A percentile compares a stretch with the other conserved stretches of the same genome.
Conservation (phyloP, 2,797 vertebrate genomes). For the Streptopelia turtur region DNA sequence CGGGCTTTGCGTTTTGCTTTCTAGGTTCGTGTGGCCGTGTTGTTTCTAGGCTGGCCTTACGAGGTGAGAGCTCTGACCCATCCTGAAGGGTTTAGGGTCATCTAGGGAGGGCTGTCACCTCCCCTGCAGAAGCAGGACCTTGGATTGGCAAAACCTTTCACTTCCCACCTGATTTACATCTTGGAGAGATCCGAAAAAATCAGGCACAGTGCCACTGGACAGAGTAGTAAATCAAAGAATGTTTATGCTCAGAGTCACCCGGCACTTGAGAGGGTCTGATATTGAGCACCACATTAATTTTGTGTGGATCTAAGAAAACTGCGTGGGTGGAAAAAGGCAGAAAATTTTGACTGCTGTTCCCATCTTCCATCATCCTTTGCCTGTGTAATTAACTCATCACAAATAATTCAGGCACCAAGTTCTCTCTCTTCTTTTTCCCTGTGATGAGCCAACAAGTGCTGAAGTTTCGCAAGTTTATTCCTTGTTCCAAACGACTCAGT, state of each 20-base stretch:
- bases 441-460: not conserved
- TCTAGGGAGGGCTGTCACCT: not conserved
- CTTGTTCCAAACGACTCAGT: not conserved
- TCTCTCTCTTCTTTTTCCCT: not conserved
- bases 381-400: not conserved
- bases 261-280: not conserved
- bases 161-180: not conserved
- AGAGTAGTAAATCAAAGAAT: constrained; percentile 16
- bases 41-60: not conserved
- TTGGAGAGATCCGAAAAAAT: not conserved
- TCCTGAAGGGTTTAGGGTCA: not conserved
- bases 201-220: not conserved
- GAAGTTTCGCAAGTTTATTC: not conserved
- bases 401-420: not conserved
- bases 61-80: not conserved
- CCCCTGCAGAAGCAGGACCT: not conserved
- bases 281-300: constrained; percentile 39
- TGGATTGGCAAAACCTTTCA: not conserved
- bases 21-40: fast-evolving
- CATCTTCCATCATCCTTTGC: constrained; percentile 17
- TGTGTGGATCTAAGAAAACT: constrained; percentile 29
- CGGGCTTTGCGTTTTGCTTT: not conserved
- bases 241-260: not conserved
- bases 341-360: constrained; percentile 32
- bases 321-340: not conserved